Evolutionary conservation across 2,888 invertebrate genomes (phyloP), one percentile per base, ranked within the genome.

Genomic region (Torymus texanus): DNA sequence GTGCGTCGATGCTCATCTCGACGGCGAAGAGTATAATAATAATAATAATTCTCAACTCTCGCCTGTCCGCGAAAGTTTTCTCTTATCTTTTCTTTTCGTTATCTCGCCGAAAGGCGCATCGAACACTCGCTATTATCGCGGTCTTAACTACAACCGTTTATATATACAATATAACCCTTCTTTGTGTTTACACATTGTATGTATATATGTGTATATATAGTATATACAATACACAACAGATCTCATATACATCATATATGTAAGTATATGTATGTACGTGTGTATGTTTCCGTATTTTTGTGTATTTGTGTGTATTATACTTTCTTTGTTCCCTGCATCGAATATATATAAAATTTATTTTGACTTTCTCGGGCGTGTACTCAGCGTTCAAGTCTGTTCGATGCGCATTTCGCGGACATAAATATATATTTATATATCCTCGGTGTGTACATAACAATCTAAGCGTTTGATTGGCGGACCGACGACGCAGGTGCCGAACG

Each of bases 401-500:
- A 76, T 76, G 70, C 76, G 62, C 76, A 58, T 76, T 70, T 76
- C 50, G 21, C 24, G 53, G 21, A 21, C 18, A 12, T 50, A 50
- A 70, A 59, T 56, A 14, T 61, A 18, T 53, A 12, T 10, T 24
- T 24, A 10, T 73, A 16, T 13, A 59, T 75, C 41, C 41, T 55
- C n/a, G 11, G 50, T 59, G 41, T 55, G 24, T 68, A 13, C 16
- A 11, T 16, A 62, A 10, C 41, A 63, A 14, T 21, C 70, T 75
- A 68, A 75, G 18, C 70, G 55, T 77, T 77, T 66, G 71, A 77
- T 79, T 79, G 68, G 53, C 61, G 29, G 66, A 70, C 41, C 62
- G 53, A 79, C 63, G 63, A 72, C 79, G 67, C 78, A 78, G 75
- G 81, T 81, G 79, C 81, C 81, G 66, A 81, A 77, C 79, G 77